A percentile compares a stretch with the other conserved stretches of the same genome.
Conservation (phyloP, 2,113 vertebrate species). For the Phalacrocorax aristotelis region DNA sequence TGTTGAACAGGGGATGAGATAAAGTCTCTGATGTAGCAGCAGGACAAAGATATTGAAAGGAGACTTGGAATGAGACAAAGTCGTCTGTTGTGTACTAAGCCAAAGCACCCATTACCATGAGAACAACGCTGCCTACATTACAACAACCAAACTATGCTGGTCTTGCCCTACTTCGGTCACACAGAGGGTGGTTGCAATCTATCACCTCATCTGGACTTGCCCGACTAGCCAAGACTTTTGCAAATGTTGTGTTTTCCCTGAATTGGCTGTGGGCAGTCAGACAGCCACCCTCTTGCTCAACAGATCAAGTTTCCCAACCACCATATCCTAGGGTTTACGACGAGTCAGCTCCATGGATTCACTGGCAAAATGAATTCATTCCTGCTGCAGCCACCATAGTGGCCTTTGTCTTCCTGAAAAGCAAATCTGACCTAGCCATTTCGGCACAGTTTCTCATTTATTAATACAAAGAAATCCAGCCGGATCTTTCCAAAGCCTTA, state of each 20-base stretch:
- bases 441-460: not conserved
- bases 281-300: not conserved
- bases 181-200: not conserved
- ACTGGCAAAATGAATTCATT: not conserved
- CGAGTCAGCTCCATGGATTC: not conserved
- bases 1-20: not conserved
- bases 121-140: not conserved
- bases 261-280: not conserved
- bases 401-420: not conserved
- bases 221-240: not conserved
- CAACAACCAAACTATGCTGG: not conserved
- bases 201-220: not conserved
- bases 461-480: not conserved
- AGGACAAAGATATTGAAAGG: not conserved
- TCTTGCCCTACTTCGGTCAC: not conserved
- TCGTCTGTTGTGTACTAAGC: too few species aligned
- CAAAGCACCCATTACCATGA: not conserved
- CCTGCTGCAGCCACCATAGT: not conserved
- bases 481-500: not conserved
- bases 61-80: not conserved
- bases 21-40: not conserved
- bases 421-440: not conserved
- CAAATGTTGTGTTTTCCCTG: not conserved
- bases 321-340: not conserved
- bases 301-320: not conserved